phyloP scores from a whole-genome alignment of 2,797 vertebrate species.

The Apodemus agrarius region DNA sequence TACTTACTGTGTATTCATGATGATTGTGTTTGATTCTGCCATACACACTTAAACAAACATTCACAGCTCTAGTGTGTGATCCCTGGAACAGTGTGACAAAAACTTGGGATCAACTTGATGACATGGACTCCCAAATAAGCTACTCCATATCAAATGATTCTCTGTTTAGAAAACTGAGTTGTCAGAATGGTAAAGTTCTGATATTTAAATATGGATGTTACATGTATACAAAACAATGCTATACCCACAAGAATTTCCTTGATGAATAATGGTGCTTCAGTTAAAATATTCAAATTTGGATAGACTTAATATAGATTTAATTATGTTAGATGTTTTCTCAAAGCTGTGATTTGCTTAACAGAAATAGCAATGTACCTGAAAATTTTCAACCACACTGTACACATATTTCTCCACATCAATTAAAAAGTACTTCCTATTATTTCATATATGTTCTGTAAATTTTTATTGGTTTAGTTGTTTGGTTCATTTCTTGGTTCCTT shows the following conservation, averaged over 20 bases:
- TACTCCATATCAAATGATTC: too few species aligned
- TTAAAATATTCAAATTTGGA: neutral
- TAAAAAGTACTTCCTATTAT: neutral
- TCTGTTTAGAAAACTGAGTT: too few species aligned
- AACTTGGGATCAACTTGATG: too few species aligned
- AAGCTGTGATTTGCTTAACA: neutral
- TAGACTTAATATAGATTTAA: neutral
- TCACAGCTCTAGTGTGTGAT: neutral
- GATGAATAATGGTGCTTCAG: too few species aligned
- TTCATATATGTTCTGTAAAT: neutral
- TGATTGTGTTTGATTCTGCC: neutral
- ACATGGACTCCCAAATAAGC: too few species aligned
- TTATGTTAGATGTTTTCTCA: neutral
- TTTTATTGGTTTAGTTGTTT: neutral
- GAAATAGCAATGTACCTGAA: neutral
- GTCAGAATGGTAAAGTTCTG: too few species aligned
- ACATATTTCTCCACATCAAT: neutral
- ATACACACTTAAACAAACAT: neutral
- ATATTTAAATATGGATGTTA: too few species aligned
- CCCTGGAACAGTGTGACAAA: too few species aligned
- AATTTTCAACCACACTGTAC: too few species aligned
- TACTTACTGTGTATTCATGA: neutral
- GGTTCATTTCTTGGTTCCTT: too few species aligned
- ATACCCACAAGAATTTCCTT: neutral
- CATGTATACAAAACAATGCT: neutral